Percentiles rank a stretch among this genome's conserved stretches.
Conservation (phyloP, 1,140 invertebrate genomes). For the Aphis gossypii region DNA sequence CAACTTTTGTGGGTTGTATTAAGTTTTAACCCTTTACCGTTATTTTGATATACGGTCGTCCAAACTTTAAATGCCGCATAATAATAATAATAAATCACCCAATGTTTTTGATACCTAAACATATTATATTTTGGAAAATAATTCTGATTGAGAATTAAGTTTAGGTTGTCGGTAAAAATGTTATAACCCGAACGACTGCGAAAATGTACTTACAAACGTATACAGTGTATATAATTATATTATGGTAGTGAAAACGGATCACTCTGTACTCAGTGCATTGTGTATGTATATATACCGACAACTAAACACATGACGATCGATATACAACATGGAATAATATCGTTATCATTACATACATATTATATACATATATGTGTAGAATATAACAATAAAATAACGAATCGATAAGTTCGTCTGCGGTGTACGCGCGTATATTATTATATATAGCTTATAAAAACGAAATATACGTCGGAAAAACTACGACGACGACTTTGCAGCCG, state of each 20-base stretch:
- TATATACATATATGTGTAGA: neutral
- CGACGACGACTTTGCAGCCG: neutral
- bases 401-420: neutral
- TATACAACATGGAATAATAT: neutral
- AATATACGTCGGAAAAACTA: neutral
- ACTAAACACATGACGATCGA: neutral
- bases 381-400: neutral
- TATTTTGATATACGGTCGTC: too few species aligned
- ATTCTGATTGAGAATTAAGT: neutral
- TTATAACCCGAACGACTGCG: neutral
- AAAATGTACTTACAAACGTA: neutral
- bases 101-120: neutral
- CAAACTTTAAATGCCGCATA: too few species aligned
- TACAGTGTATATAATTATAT: too few species aligned
- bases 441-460: neutral
- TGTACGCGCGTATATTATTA: neutral
- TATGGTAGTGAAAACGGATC: neutral
- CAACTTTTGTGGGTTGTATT: too few species aligned
- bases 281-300: neutral
- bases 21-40: too few species aligned
- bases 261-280: neutral
- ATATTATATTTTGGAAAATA: neutral
- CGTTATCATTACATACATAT: neutral
- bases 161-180: neutral
- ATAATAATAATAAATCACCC: too few species aligned